Conservation (phyloP, 92 coral and sea anemone species). For the Porites lobata region DNA sequence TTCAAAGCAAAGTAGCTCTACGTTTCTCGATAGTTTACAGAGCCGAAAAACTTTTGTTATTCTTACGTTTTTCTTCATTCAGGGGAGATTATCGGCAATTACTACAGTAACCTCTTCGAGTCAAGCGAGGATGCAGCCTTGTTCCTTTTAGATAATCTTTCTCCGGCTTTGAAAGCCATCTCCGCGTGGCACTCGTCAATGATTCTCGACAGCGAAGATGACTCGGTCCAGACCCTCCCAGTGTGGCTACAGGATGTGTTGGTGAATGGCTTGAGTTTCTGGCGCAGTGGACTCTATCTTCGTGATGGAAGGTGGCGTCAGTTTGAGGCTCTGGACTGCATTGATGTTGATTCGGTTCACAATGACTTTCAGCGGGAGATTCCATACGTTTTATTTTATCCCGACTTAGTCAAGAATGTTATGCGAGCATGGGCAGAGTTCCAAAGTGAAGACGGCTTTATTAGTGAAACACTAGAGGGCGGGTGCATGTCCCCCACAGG, state of each 20-base stretch:
- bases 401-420: slow-evolving; percentile 70
- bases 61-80: background rate
- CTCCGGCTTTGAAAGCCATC: slow-evolving; percentile 44
- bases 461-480: slow-evolving; percentile 48
- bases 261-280: slow-evolving; percentile 72
- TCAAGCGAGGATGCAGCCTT: slow-evolving; percentile 67
- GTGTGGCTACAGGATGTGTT: slow-evolving; percentile 67
- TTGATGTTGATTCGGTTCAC: slow-evolving; percentile 74
- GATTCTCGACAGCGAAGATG: background rate
- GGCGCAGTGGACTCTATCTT: slow-evolving; percentile 74
- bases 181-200: slow-evolving; percentile 67
- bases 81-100: slow-evolving; percentile 53
- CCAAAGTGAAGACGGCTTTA: slow-evolving; percentile 55
- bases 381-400: slow-evolving; percentile 70
- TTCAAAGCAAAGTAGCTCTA: background rate
- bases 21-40: too few relatives aligned
- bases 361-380: slow-evolving; percentile 79
- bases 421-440: slow-evolving; percentile 72
- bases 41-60: background rate
- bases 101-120: slow-evolving; percentile 54
- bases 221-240: slow-evolving; percentile 46
- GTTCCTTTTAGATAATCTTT: slow-evolving; percentile 36
- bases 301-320: slow-evolving; percentile 75
- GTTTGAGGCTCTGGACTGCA: slow-evolving; percentile 74
- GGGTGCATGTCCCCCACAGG: slow-evolving; percentile 55